Conservation (phyloP, 2,888 invertebrate genomes). For the Yponomeuta evonymella region DNA sequence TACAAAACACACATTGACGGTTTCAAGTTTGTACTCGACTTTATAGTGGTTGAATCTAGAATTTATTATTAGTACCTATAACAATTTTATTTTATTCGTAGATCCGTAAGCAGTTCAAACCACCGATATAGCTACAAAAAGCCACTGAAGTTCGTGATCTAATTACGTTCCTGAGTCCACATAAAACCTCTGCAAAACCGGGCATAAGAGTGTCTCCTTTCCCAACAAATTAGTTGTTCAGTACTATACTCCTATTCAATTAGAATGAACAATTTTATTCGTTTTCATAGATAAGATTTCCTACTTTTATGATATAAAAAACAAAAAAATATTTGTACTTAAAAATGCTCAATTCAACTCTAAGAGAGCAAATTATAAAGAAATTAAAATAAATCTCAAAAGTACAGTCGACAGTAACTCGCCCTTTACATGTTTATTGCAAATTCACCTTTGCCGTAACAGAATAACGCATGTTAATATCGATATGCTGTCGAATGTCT, state of each 20-base stretch:
- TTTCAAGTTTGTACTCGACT: background rate
- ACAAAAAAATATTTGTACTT: background rate
- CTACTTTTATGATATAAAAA: constrained; percentile 1
- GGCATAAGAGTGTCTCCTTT: background rate
- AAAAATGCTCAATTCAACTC: background rate
- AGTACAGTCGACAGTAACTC: too few species aligned
- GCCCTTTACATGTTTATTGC: too few species aligned
- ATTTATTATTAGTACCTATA: background rate
- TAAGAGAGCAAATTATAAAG: background rate
- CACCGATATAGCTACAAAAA: too few species aligned
- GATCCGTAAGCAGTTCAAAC: too few species aligned
- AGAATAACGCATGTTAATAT: too few species aligned
- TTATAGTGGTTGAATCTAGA: background rate
- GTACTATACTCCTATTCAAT: background rate
- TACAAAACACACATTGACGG: background rate
- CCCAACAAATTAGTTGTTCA: background rate
- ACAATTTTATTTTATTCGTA: background rate
- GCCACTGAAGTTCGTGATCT: too few species aligned
- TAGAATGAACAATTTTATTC: background rate
- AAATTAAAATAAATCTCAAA: background rate
- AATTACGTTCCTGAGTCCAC: too few species aligned
- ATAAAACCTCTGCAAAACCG: too few species aligned
- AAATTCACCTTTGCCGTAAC: too few species aligned
- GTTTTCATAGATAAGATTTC: background rate
- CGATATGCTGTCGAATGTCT: too few species aligned